These are phyloP conservation scores for Stenopsyche tienmushanensis DNA, from an alignment of 1,140 invertebrate species.

Conservation along the genomic window DNA sequence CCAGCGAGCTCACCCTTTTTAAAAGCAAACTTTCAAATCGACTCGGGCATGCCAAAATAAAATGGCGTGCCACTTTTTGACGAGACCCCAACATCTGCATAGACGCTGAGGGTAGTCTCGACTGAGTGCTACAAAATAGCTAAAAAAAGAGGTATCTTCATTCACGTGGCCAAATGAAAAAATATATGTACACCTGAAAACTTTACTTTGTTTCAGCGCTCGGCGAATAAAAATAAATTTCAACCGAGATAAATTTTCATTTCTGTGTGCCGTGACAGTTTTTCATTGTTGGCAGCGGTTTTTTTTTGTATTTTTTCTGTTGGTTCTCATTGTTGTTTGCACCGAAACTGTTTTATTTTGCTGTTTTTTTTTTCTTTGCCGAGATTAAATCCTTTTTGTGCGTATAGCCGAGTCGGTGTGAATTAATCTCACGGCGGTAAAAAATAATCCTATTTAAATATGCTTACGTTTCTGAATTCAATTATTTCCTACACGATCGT, in stretches of 20 bases:
- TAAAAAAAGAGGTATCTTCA: no score
- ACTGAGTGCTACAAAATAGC: no score
- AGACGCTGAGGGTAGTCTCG: no score
- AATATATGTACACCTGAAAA: neutral
- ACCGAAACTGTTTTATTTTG: conserved; percentile 4
- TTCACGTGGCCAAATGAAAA: neutral
- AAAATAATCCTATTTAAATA: neutral
- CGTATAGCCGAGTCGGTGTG: neutral
- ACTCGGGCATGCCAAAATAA: no score
- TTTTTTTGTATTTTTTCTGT: conserved; percentile 13
- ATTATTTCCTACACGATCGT: neutral
- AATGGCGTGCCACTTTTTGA: no score
- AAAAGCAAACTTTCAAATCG: no score
- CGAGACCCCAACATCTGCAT: neutral
- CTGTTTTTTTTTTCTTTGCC: neutral
- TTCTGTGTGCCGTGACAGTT: conserved; percentile 17
- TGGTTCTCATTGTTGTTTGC: conserved; percentile 20
- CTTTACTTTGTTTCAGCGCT: neutral
- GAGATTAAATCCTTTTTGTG: conserved; percentile 6
- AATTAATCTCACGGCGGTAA: conserved; percentile 5
- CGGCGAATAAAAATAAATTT: conserved; percentile 9
- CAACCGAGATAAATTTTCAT: conserved; percentile 33
- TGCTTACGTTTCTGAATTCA: neutral
- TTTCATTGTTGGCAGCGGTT: conserved; percentile 29
- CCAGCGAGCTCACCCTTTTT: no score